These are phyloP conservation scores for Diplodus sargus DNA, from an alignment of 2,797 vertebrate species.

Conservation along the genomic window DNA sequence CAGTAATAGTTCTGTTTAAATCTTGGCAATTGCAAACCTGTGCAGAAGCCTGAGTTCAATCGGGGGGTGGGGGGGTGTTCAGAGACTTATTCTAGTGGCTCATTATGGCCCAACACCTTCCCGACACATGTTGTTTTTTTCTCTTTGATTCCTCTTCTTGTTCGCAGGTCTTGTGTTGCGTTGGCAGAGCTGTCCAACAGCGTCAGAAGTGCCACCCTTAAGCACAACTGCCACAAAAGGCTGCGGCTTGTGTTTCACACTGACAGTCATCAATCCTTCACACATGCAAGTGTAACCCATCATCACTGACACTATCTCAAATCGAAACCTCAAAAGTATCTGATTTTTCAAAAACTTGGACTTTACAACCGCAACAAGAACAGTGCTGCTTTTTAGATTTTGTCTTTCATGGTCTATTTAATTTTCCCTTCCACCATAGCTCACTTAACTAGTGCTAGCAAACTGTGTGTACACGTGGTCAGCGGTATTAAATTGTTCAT, in stretches of 20 bases:
- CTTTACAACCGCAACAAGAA: too few relatives aligned
- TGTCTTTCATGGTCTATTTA: too few relatives aligned
- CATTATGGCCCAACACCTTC: not conserved
- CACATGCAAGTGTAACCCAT: not conserved
- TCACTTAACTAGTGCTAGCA: not conserved
- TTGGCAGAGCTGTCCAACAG: conserved; percentile 12
- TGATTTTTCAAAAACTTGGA: not conserved
- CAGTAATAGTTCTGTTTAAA: not conserved
- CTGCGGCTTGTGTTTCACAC: conserved; percentile 10
- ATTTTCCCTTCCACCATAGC: not conserved
- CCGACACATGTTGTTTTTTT: not conserved
- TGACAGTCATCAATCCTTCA: conserved; percentile 14
- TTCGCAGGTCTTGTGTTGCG: conserved; percentile 6
- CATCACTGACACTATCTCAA: not conserved
- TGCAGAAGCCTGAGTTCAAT: not conserved
- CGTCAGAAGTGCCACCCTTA: not conserved
- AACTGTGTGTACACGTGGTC: not conserved
- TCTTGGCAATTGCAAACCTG: not conserved
- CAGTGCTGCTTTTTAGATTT: not conserved
- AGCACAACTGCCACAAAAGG: not conserved
- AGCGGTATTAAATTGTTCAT: not conserved
- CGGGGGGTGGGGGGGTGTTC: not conserved
- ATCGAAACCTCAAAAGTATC: not conserved
- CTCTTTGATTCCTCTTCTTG: conserved; percentile 2
- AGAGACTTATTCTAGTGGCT: not conserved